Percentiles rank a stretch among this genome's conserved stretches.
phyloP scores from a whole-genome alignment of 2,888 invertebrate species.

The Syritta pipiens region DNA sequence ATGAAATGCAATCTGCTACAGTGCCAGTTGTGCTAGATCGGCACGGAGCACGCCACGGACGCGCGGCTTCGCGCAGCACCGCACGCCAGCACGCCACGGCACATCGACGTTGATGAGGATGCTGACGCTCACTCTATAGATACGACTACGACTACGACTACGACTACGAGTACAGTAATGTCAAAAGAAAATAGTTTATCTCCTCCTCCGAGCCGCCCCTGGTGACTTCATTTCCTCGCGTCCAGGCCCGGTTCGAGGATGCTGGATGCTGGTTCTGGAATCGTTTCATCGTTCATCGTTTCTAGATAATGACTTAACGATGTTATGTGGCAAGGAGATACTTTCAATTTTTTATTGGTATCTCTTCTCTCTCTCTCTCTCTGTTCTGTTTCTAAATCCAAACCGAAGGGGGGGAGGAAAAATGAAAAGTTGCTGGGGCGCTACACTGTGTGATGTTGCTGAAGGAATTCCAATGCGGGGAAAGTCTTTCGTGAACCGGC shows the following conservation, averaged over 20 bases:
- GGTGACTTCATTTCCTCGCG: constrained; percentile 44
- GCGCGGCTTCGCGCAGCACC: not conserved
- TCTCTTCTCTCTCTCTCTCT: constrained; percentile 10
- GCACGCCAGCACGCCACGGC: constrained; percentile 2
- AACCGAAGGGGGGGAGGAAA: no score
- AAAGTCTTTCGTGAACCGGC: constrained; percentile 43
- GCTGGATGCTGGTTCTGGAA: constrained; percentile 23
- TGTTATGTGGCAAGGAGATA: constrained; percentile 46
- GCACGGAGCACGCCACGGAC: not conserved
- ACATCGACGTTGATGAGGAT: constrained; percentile 37
- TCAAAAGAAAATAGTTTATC: constrained; percentile 50
- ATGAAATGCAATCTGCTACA: constrained; percentile 61
- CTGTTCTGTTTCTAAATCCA: not conserved
- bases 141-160: constrained; percentile 18
- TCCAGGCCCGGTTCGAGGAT: constrained; percentile 26
- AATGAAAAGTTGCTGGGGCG: not conserved
- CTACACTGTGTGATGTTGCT: not conserved
- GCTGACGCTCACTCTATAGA: constrained; percentile 8
- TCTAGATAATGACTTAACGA: constrained; percentile 68
- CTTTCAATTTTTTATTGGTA: constrained; percentile 62
- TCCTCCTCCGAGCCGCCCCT: not conserved
- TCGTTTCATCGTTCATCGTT: no score
- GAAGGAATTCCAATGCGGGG: constrained; percentile 53
- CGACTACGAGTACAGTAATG: constrained; percentile 19
- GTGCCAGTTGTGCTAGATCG: constrained; percentile 28